Evolutionary conservation across 2,797 vertebrate genomes (phyloP).

Genomic region (Enteromius paludinosus): DNA sequence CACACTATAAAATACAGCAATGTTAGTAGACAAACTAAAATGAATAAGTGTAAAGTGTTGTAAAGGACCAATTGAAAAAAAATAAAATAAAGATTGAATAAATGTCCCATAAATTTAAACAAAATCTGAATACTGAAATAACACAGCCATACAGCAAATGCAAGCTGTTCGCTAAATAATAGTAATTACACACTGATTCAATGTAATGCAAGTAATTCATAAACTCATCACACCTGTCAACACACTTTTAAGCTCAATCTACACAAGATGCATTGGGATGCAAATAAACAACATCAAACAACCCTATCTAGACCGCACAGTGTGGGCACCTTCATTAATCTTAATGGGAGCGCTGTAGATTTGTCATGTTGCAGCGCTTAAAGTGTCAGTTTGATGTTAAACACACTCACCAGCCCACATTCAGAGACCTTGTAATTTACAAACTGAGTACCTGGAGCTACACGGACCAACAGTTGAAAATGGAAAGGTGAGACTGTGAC

Average conservation of each 20-base stretch:
- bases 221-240: neutral
- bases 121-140: neutral
- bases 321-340: neutral
- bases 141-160: neutral
- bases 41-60: neutral
- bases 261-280: neutral
- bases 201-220: neutral
- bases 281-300: slow-evolving; percentile 17
- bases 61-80: neutral
- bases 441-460: neutral
- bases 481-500: neutral
- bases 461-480: neutral
- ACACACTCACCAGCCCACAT: neutral
- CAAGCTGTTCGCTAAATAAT: neutral
- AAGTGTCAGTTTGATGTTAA: neutral
- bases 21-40: neutral
- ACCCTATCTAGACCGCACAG: neutral
- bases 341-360: neutral
- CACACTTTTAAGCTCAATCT: slow-evolving; percentile 3
- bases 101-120: neutral
- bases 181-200: neutral
- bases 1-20: neutral
- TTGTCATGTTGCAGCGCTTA: neutral
- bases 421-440: neutral
- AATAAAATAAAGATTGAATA: neutral